Conservation (phyloP, 2,113 vertebrate genomes). For the Pluvialis apricaria region DNA sequence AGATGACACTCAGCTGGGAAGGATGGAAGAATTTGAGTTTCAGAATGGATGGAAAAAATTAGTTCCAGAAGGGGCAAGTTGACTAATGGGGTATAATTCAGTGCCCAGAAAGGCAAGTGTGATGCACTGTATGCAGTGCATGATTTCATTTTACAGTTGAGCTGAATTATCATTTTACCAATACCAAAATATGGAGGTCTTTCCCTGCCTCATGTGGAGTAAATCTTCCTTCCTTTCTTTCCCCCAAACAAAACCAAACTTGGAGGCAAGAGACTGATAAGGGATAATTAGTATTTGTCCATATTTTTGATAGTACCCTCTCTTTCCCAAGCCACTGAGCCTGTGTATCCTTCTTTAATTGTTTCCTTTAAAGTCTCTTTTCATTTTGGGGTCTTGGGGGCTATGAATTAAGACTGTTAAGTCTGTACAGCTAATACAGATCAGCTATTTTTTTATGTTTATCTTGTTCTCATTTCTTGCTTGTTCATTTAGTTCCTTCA, state of each 20-base stretch:
- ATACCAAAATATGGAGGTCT: neutral
- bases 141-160: neutral
- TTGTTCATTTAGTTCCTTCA: neutral
- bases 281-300: neutral
- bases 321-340: neutral
- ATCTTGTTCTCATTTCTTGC: neutral
- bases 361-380: neutral
- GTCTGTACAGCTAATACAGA: neutral
- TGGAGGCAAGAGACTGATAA: neutral
- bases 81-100: neutral
- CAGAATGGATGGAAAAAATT: neutral
- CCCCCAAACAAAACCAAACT: neutral
- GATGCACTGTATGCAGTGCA: neutral
- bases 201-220: neutral
- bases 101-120: neutral
- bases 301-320: neutral
- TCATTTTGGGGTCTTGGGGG: neutral
- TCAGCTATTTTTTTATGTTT: neutral
- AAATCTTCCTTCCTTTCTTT: neutral
- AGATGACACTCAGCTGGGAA: neutral
- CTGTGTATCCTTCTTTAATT: neutral
- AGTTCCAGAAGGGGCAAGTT: neutral
- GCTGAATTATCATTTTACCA: neutral
- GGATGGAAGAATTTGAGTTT: neutral
- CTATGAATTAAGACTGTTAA: neutral